Base-by-base conservation (phyloP, 2,113 vertebrate genomes). In the Thunnus thynnus region DNA sequence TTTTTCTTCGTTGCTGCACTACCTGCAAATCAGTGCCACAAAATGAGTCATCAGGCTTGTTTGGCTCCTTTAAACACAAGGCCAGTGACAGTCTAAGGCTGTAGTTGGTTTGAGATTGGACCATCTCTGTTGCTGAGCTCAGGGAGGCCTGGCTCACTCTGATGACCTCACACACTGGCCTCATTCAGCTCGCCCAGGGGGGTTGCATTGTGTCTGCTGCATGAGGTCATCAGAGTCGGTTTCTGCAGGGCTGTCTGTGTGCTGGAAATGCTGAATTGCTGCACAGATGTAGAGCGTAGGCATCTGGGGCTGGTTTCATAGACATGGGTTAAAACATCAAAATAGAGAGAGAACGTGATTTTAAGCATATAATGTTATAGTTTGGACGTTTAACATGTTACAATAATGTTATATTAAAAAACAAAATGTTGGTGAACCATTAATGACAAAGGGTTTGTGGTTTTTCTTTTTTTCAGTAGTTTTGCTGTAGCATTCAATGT, bases 141-240 rank as follows among this genome's bases (percentile, higher is more conserved):
- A 12, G 70, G 62, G 55, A 74, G 76, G 69, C 72, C 65, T 52
- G 88, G 76, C 69, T 79, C 54, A 65, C 77, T 86, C 81, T 78
- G 86, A 83, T 92, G 92, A 93, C 87, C 87, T 92, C 92, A 93
- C 86, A 92, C 87, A 92, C 91, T 90, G 88, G 65, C 78, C 72
- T 83, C 85, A 88, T 93, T 93, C 88, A 92, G 78, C 71, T 73
- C 18, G 25, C 5, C 14, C 3, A 8, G 44, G 30, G 41, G 46
- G 20, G 18, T 0, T 30, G 27, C 79, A 88, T 89, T 93, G 90
- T 91, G 76, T 90, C 72, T 63, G 52, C 80, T 54, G 67, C 47
- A 87, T 93, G 90, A 94, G 76, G 87, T 93, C 93, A 93, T 78
- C 86, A 78, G 0, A 80, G 78, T 60, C 6, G n/a, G 52, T 58